phyloP scores from a whole-genome alignment of 1,140 invertebrate species.

The Steinernema khuongi region DNA sequence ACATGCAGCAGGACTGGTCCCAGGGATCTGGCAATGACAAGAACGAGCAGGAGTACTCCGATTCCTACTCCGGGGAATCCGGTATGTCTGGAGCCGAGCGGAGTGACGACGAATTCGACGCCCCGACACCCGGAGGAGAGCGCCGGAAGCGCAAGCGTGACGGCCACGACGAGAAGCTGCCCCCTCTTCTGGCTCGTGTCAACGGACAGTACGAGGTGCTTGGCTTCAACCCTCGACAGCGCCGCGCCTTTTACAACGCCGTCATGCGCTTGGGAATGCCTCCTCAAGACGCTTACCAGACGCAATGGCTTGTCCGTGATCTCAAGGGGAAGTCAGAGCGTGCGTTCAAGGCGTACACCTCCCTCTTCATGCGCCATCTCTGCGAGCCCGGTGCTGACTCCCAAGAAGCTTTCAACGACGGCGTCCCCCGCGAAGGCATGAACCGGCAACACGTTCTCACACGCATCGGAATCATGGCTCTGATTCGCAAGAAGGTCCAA shows the following conservation, averaged over 20 bases:
- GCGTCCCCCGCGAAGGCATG: conserved; percentile 94
- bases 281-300: conserved; percentile 94
- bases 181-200: conserved; percentile 75
- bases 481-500: conserved; percentile 89
- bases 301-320: conserved; percentile 86
- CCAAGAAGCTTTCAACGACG: conserved; percentile 94
- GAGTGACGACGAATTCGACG: conserved; percentile 68
- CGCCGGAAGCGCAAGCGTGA: conserved; percentile 77
- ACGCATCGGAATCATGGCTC: conserved; percentile 70
- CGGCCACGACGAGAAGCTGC: conserved; percentile 93
- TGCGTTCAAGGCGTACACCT: conserved; percentile 96
- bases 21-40: not conserved
- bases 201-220: conserved; percentile 68
- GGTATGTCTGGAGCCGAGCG: conserved; percentile 13
- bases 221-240: conserved; percentile 96
- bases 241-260: conserved; percentile 97
- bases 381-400: conserved; percentile 98
- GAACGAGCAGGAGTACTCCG: not conserved
- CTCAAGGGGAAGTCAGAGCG: conserved; percentile 95
- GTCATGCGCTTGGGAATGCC: conserved; percentile 99
- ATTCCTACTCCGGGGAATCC: not conserved
- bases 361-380: conserved; percentile 96
- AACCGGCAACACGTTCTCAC: conserved; percentile 95
- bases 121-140: conserved; percentile 65
- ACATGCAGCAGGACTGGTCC: conserved; percentile 55